Percentiles rank a stretch among this genome's conserved stretches.
These are phyloP conservation scores for Adineta ricciae DNA, from an alignment of 2,888 invertebrate genomes.

Conservation along the genomic window DNA sequence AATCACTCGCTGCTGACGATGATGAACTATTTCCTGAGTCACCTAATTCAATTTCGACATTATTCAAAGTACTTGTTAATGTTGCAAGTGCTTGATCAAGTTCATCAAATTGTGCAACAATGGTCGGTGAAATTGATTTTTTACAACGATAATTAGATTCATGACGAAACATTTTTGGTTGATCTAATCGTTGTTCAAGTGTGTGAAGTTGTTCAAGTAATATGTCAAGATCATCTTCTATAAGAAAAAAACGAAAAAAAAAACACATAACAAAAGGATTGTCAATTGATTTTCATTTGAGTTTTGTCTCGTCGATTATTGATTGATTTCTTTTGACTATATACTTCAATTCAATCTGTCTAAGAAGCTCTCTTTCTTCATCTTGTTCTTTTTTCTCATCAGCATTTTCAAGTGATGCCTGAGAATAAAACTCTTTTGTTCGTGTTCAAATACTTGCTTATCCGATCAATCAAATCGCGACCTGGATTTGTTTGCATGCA, in stretches of 20 bases:
- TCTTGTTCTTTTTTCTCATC: not conserved
- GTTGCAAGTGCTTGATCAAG: conserved; percentile 2
- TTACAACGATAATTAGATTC: not conserved
- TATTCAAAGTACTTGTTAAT: not conserved
- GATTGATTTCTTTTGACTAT: not conserved
- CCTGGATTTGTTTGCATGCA: not conserved
- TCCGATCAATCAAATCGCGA: not conserved
- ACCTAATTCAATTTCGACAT: not conserved
- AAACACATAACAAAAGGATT: not conserved
- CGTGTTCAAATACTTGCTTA: conserved; percentile 7
- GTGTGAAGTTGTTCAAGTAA: not conserved
- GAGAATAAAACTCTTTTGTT: conserved; percentile 3
- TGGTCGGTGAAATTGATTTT: not conserved
- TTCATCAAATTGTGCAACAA: conserved; percentile 19
- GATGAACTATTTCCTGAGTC: not conserved
- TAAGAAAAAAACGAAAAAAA: not conserved
- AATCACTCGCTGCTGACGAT: not conserved
- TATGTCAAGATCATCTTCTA: conserved; percentile 16
- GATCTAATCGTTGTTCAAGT: conserved; percentile 11
- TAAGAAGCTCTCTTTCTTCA: not conserved
- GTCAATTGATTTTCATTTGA: not conserved
- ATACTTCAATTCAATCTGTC: not conserved
- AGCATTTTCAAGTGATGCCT: not conserved
- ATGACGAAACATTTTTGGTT: not conserved
- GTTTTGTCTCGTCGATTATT: not conserved